These are phyloP conservation scores for Sorex araneus DNA, from an alignment of 2,113 vertebrate species.

Conservation along the genomic window DNA sequence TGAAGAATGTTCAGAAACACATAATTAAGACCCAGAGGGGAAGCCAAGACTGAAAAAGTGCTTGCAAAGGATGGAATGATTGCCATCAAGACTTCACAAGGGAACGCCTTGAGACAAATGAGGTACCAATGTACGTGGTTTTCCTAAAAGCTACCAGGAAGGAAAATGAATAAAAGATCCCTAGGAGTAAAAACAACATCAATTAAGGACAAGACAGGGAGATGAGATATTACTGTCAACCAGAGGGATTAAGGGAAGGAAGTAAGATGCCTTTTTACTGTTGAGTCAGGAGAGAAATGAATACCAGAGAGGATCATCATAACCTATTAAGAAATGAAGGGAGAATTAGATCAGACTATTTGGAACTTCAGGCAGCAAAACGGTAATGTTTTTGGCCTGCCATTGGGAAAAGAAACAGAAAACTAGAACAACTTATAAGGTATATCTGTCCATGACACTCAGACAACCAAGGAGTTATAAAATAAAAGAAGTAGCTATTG, in stretches of 20 bases:
- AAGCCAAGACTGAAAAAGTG: constrained; percentile 56
- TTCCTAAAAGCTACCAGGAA: constrained; percentile 35
- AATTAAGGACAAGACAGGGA: constrained; percentile 62
- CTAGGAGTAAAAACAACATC: constrained; percentile 9
- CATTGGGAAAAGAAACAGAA: not conserved
- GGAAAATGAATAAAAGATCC: constrained; percentile 18
- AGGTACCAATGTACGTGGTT: constrained; percentile 16
- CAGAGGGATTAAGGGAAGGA: not conserved
- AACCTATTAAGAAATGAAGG: constrained; percentile 22
- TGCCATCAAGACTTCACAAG: constrained; percentile 33
- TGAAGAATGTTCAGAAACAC: constrained; percentile 46
- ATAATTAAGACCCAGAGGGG: constrained; percentile 66
- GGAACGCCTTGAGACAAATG: constrained; percentile 42
- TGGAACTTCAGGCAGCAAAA: not conserved
- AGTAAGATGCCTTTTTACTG: not conserved
- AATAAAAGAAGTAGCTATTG: not conserved
- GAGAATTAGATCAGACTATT: constrained; percentile 44
- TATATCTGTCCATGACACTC: not conserved
- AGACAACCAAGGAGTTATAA: not conserved
- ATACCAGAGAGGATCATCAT: constrained; percentile 14
- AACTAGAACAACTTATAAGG: not conserved
- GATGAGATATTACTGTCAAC: constrained; percentile 16
- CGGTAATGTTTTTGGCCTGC: not conserved
- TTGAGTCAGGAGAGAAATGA: constrained; percentile 44
- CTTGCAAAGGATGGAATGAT: constrained; percentile 20